Evolutionary conservation across 2,888 invertebrate species (phyloP).

Genomic region (Sarcophaga variegata): DNA sequence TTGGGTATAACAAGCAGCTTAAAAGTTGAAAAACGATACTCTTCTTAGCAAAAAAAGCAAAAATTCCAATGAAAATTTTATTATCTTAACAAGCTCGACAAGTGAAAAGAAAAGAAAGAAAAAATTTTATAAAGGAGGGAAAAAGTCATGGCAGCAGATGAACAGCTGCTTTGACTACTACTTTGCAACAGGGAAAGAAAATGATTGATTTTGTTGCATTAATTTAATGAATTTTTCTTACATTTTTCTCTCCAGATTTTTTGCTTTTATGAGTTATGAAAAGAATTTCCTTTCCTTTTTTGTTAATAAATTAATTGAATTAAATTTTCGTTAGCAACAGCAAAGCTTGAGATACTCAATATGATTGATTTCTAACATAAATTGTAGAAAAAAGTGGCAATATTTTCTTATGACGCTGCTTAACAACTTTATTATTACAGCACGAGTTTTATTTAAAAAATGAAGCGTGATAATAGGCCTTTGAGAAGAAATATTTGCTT

Average conservation of each 20-base stretch:
- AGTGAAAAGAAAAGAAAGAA: too few species aligned
- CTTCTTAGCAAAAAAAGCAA: too few species aligned
- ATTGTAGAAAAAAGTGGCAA: background rate
- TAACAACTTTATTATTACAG: background rate
- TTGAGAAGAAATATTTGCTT: too few species aligned
- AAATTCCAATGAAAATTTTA: too few species aligned
- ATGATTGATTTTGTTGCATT: conserved; percentile 62
- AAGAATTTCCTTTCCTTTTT: background rate
- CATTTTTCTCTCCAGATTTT: background rate
- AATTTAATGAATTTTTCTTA: conserved; percentile 42
- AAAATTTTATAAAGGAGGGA: background rate
- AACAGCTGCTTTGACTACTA: background rate
- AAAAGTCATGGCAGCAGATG: too few species aligned
- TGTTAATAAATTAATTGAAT: background rate
- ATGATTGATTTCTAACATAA: conserved; percentile 50
- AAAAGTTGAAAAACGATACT: conserved; percentile 24
- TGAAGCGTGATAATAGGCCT: background rate
- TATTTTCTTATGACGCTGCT: background rate
- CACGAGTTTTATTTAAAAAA: background rate
- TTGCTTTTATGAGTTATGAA: background rate
- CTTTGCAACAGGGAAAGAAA: background rate
- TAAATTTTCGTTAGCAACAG: too few species aligned
- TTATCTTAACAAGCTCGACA: too few species aligned
- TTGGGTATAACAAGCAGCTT: conserved; percentile 54
- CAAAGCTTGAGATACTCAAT: background rate